Percentiles rank a stretch among this genome's conserved stretches.
phyloP scores from a whole-genome alignment of 2,888 invertebrate species.

The Melikaiella ostensackeni region DNA sequence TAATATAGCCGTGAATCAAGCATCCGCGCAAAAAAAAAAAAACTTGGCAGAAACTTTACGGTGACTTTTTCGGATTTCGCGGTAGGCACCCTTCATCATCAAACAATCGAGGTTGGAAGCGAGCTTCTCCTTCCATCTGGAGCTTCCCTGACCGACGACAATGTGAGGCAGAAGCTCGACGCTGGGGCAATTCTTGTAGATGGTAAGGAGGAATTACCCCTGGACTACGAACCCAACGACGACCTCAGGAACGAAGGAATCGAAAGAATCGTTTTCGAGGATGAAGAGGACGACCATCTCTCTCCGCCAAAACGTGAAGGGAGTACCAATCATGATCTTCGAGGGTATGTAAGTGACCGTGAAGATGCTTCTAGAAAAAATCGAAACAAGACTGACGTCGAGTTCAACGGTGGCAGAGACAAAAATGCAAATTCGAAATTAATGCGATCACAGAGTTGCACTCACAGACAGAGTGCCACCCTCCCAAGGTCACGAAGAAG shows the following conservation, averaged over 20 bases:
- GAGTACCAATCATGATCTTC: constrained; percentile 1
- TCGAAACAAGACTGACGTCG: constrained; percentile 47
- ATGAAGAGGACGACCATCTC: constrained; percentile 61
- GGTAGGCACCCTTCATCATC: constrained; percentile 53
- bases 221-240: constrained; percentile 73
- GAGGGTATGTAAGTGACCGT: constrained; percentile 22
- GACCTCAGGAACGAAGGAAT: constrained; percentile 50
- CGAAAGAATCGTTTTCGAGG: constrained; percentile 61
- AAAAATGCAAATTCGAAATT: constrained; percentile 53
- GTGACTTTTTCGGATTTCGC: constrained; percentile 56
- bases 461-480: constrained; percentile 70
- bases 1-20: not conserved
- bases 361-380: constrained; percentile 16
- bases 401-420: constrained; percentile 42
- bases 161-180: constrained; percentile 78
- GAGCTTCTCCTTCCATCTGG: constrained; percentile 73
- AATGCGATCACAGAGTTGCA: constrained; percentile 54
- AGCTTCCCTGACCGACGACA: constrained; percentile 71
- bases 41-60: not conserved
- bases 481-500: constrained; percentile 70
- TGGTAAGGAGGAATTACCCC: constrained; percentile 86
- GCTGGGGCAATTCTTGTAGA: constrained; percentile 78
- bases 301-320: not conserved
- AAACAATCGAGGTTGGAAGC: constrained; percentile 74
- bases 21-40: not conserved